Evolutionary conservation across 35 echinoderm and acorn worm genomes (phyloP).

Genomic region (Patiria miniata): DNA sequence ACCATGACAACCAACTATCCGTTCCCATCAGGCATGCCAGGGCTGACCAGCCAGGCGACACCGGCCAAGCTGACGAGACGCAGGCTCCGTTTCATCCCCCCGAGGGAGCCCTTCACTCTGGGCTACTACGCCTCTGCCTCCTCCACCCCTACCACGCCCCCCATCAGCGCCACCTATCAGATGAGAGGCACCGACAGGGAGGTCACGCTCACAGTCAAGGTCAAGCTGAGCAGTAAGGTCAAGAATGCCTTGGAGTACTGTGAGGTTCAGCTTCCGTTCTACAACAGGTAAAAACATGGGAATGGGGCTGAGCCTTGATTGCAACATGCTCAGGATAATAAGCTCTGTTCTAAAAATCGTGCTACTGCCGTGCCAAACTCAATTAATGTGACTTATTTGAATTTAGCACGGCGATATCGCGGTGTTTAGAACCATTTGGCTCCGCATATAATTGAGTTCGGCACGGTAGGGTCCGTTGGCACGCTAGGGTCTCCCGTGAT

Average conservation of each 20-base stretch:
- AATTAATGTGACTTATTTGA: too few species aligned
- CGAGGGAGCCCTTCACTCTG: constrained; percentile 29
- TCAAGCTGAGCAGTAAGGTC: constrained; percentile 68
- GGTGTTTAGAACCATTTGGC: too few species aligned
- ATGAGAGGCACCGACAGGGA: constrained; percentile 80
- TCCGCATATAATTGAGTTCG: too few species aligned
- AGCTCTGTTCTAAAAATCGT: too few species aligned
- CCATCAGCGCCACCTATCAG: constrained; percentile 76
- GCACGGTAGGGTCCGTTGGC: too few species aligned
- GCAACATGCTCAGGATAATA: too few species aligned
- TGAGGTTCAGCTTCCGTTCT: constrained; percentile 94
- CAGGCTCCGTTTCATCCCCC: constrained; percentile 23
- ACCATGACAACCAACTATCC: too few species aligned
- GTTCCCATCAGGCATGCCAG: too few species aligned
- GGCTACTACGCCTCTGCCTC: constrained; percentile 44
- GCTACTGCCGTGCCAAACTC: too few species aligned
- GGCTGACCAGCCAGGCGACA: not conserved
- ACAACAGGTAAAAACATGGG: constrained; percentile 69
- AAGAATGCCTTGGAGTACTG: constrained; percentile 89
- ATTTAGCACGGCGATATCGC: too few species aligned
- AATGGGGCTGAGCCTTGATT: too few species aligned
- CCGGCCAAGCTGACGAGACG: not conserved
- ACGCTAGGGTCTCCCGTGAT: too few species aligned
- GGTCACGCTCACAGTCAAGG: constrained; percentile 65
- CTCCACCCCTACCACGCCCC: constrained; percentile 48